Conservation (phyloP, 1,140 invertebrate genomes). For the Aphaenogaster ashmeadi region DNA sequence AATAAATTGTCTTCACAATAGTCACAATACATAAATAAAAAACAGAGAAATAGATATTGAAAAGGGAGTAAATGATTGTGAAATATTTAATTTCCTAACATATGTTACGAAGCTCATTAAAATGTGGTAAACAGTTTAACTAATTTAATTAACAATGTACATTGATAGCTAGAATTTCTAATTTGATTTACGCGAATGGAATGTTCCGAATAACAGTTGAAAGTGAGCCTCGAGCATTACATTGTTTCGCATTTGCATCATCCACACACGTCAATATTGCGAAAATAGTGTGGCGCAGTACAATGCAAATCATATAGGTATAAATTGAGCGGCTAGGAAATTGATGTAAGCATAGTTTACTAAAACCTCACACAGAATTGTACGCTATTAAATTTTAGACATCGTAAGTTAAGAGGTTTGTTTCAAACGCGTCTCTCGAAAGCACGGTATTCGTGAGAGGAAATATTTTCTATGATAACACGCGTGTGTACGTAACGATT, state of each 20-base stretch:
- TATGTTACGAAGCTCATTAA: background rate
- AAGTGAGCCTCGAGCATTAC: constrained; percentile 20
- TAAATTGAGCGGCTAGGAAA: constrained; percentile 24
- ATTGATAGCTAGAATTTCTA: constrained; percentile 16
- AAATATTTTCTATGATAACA: constrained; percentile 16
- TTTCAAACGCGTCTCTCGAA: background rate
- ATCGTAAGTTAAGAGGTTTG: constrained; percentile 4
- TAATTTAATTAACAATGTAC: constrained; percentile 14
- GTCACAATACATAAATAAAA: background rate
- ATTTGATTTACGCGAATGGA: background rate
- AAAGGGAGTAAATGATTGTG: constrained; percentile 21
- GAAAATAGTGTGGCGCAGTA: constrained; percentile 6
- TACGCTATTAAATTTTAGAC: background rate
- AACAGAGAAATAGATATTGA: background rate
- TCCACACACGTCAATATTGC: background rate
- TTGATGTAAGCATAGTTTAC: background rate
- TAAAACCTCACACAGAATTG: background rate
- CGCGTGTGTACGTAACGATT: background rate
- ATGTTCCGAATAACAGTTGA: background rate
- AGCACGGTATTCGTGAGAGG: too few relatives aligned
- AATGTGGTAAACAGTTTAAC: constrained; percentile 1
- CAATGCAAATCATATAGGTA: constrained; percentile 19
- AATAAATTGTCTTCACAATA: constrained; percentile 6
- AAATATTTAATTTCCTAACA: constrained; percentile 14
- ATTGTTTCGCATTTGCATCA: constrained; percentile 7